These are phyloP conservation scores for Ormia ochracea DNA, from an alignment of 2,888 invertebrate genomes.

Conservation along the genomic window DNA sequence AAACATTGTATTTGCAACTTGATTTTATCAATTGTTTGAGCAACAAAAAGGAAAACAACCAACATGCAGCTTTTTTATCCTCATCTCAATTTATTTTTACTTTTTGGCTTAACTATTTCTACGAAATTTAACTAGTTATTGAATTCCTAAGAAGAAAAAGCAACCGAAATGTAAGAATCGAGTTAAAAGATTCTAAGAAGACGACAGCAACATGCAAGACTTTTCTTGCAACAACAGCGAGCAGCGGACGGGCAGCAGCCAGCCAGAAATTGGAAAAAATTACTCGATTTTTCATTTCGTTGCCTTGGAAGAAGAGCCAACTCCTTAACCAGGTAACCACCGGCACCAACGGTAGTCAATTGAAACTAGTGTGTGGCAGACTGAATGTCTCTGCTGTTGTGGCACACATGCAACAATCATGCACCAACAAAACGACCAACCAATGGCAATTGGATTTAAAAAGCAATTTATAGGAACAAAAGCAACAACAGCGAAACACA, in stretches of 20 bases:
- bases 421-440: conserved; percentile 27
- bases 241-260: neutral
- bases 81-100: conserved; percentile 14
- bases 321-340: conserved; percentile 1
- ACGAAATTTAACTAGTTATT: conserved; percentile 60
- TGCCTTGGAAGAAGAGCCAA: conserved; percentile 21
- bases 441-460: conserved; percentile 43
- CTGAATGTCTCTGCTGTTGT: conserved; percentile 63
- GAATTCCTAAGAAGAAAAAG: conserved; percentile 55
- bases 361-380: conserved; percentile 63
- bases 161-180: conserved; percentile 37
- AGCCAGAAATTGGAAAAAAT: conserved; percentile 25
- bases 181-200: conserved; percentile 52
- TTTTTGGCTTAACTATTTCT: conserved; percentile 55
- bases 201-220: neutral
- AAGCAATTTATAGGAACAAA: neutral
- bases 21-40: conserved; percentile 57
- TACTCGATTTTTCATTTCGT: conserved; percentile 47
- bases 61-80: conserved; percentile 51
- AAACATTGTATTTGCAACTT: conserved; percentile 53
- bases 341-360: conserved; percentile 52
- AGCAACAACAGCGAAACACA: too few species aligned
- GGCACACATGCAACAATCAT: conserved; percentile 48
- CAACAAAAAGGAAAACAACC: neutral
- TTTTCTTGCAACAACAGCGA: neutral